Conservation (phyloP, 1,140 invertebrate genomes). For the Trachymyrmex septentrionalis region DNA sequence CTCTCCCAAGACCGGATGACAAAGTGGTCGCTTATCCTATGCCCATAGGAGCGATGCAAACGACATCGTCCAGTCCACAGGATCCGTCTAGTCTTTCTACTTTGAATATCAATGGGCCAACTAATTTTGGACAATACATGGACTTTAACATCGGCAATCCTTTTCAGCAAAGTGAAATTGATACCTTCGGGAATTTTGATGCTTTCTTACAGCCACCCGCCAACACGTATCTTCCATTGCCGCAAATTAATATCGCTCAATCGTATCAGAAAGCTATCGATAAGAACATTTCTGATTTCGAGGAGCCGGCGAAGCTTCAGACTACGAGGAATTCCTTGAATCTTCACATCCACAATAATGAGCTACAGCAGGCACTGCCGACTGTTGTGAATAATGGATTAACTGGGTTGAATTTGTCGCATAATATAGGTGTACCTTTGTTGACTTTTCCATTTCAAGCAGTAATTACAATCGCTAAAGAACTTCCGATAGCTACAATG, state of each 20-base stretch:
- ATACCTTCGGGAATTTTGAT: background rate
- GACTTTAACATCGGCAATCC: background rate
- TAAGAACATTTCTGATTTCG: slow-evolving; percentile 21
- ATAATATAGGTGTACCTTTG: slow-evolving; percentile 59
- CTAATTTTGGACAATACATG: background rate
- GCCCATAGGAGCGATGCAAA: slow-evolving; percentile 27
- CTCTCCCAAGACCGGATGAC: background rate
- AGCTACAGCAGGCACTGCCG: slow-evolving; percentile 3
- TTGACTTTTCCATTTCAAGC: slow-evolving; percentile 83
- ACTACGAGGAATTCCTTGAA: background rate
- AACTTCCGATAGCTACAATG: slow-evolving; percentile 52
- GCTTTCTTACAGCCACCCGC: slow-evolving; percentile 1
- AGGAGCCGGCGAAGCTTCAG: background rate
- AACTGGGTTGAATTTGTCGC: background rate
- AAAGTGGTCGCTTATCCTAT: slow-evolving; percentile 36
- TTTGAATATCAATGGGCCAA: background rate
- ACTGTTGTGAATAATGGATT: slow-evolving; percentile 25
- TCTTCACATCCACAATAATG: background rate
- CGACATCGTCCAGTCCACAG: background rate
- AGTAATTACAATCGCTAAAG: slow-evolving; percentile 80
- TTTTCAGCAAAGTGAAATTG: slow-evolving; percentile 8
- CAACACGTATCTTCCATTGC: slow-evolving; percentile 43
- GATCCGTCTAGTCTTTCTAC: background rate
- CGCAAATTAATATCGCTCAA: slow-evolving; percentile 7
- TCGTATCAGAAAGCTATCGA: background rate